phyloP scores from a whole-genome alignment of 2,113 vertebrate genomes.

The Carassius carassius region DNA sequence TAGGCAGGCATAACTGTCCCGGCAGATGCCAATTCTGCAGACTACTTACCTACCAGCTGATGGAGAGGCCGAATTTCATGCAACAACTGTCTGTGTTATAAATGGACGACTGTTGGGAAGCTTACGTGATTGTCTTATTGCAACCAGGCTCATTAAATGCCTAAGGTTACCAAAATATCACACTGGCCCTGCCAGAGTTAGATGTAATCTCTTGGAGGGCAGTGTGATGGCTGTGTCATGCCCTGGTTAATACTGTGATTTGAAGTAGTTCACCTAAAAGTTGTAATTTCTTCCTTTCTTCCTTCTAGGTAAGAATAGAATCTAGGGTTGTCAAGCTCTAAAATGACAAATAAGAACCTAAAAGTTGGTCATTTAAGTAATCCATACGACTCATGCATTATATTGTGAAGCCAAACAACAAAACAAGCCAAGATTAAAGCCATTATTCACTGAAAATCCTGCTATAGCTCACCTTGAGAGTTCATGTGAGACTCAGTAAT shows the following conservation, averaged over 20 bases:
- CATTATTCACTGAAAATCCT: not conserved
- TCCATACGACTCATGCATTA: not conserved
- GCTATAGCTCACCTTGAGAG: not conserved
- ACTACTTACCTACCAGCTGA: conserved; percentile 1
- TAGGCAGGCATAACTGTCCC: not conserved
- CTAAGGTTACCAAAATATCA: conserved; percentile 2
- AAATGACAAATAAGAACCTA: not conserved
- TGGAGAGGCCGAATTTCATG: not conserved
- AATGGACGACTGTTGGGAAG: conserved; percentile 35
- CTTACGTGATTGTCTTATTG: not conserved
- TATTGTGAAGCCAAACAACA: not conserved
- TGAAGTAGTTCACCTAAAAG: not conserved
- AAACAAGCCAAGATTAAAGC: not conserved
- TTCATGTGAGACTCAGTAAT: not conserved
- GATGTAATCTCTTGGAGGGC: conserved; percentile 1
- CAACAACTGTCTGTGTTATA: conserved; percentile 31
- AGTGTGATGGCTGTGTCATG: not conserved
- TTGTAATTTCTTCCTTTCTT: not conserved
- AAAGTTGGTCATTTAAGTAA: not conserved
- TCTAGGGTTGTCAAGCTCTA: not conserved
- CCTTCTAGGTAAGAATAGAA: not conserved
- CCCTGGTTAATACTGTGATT: not conserved
- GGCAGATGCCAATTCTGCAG: not conserved
- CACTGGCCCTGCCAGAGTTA: not conserved
- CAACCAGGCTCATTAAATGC: conserved; percentile 12